phyloP scores from a whole-genome alignment of 2,113 vertebrate genomes.

The Gopherus evgoodei region DNA sequence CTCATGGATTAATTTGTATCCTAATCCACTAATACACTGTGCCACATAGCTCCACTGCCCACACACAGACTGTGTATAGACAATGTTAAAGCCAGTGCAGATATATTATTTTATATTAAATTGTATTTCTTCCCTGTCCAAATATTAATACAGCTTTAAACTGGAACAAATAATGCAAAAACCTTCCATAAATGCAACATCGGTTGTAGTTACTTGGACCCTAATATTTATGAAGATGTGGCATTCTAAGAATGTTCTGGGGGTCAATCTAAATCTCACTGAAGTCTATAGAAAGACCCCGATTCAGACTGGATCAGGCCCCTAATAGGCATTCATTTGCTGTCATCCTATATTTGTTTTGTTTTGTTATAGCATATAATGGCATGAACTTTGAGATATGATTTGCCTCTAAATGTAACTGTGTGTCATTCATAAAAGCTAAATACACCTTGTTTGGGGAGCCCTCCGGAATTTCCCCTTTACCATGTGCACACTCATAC shows the following conservation, averaged over 20 bases:
- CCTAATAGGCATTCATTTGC: not conserved
- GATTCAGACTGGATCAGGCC: not conserved
- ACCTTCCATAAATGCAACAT: not conserved
- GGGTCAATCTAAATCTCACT: not conserved
- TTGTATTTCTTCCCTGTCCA: not conserved
- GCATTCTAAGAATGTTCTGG: not conserved
- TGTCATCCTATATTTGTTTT: not conserved
- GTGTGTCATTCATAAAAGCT: not conserved
- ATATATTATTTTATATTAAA: fast-evolving
- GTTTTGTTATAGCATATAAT: not conserved
- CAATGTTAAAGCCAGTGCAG: not conserved
- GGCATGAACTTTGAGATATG: not conserved
- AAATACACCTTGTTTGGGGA: not conserved
- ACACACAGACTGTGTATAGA: not conserved
- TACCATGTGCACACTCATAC: not conserved
- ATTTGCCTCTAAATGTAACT: not conserved
- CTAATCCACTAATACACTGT: conserved; percentile 65
- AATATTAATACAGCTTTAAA: conserved; percentile 2
- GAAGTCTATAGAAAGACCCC: not conserved
- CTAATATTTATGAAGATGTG: not conserved
- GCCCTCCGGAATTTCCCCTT: not conserved
- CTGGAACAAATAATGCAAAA: not conserved
- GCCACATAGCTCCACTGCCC: conserved; percentile 15
- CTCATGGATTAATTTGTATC: conserved; percentile 41
- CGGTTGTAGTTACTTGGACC: not conserved